Conservation (phyloP, 2,888 invertebrate species). For the Drosophila lacicola region DNA sequence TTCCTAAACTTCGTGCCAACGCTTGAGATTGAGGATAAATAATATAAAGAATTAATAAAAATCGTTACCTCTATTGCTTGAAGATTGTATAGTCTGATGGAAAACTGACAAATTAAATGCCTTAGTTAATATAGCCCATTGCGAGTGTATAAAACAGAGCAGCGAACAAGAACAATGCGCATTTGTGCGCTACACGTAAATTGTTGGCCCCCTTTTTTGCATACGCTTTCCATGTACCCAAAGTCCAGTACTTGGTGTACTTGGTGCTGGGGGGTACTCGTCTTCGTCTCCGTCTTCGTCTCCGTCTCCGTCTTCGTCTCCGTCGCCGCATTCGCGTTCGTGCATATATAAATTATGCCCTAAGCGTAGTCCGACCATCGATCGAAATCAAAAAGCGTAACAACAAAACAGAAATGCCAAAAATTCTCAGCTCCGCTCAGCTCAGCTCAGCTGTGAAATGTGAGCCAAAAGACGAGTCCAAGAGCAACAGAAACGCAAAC, state of each 20-base stretch:
- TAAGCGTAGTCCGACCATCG: slow-evolving; percentile 58
- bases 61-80: neutral
- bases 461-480: slow-evolving; percentile 41
- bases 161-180: slow-evolving; percentile 65
- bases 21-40: too few species aligned
- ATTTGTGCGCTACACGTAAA: slow-evolving; percentile 68
- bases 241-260: neutral
- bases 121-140: slow-evolving; percentile 1
- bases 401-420: slow-evolving; percentile 74
- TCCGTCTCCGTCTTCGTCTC: neutral
- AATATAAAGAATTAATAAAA: too few species aligned
- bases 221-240: slow-evolving; percentile 45
- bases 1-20: too few species aligned
- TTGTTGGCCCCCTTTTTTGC: slow-evolving; percentile 60
- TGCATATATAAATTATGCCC: slow-evolving; percentile 58
- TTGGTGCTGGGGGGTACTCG: slow-evolving; percentile 9
- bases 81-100: neutral
- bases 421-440: slow-evolving; percentile 61
- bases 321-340: neutral
- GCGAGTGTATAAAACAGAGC: slow-evolving; percentile 21
- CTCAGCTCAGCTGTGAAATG: slow-evolving; percentile 62
- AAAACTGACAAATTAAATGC: neutral
- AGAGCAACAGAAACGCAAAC: slow-evolving; percentile 9
- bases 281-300: neutral
- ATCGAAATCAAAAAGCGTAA: slow-evolving; percentile 83